Evolutionary conservation across 2,888 invertebrate genomes (phyloP), one percentile per base, ranked within the genome.

Genomic region (Cartodere bifasciata): DNA sequence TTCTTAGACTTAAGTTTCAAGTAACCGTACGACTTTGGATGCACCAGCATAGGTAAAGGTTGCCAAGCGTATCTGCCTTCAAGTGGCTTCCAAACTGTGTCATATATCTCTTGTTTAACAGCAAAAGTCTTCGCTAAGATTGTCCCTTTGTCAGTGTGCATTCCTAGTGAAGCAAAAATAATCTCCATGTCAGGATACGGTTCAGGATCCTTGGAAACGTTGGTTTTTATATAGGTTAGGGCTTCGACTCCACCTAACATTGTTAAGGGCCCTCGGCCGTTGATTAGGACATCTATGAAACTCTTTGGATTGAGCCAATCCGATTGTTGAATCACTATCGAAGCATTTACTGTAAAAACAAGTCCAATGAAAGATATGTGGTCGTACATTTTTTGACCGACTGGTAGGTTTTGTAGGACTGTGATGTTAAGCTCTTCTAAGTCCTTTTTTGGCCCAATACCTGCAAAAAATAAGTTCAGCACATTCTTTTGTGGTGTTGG

Each of bases 1-100:
- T 86, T 72, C 34, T 63, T 72, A 7, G 74, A 77, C 46, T 65
- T 68, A n/a, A 90, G 62, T 53, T 63, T 65, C 0, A 83, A 56
- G 36, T 70, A 63, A 0, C 83, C 82, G 41, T 65, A 64, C n/a
- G 81, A 81, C 48, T 71, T 69, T 0, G 84, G 82, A 39, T 78
- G 65, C 55, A 82, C 68, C 16, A 82, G 51, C 62, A 81, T 77
- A 0, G 81, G 80, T 40, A 78, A 71, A 2, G 29, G 10, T 22
- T 40, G 41, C 12, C 39, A 51, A 2, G 48, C 47, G 13, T 36
- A 39, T 33, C 42, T 54, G 7, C 55, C 56, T 28, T 68, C 65
- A 10, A 79, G 49, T 0, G 65, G 58, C 26, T 64, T 64, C 50
- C 68, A 77, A 16, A 72, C 64, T 27, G 56, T 54, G 11, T 70